phyloP scores from a whole-genome alignment of 2,888 invertebrate species.

The Cryptus armator region DNA sequence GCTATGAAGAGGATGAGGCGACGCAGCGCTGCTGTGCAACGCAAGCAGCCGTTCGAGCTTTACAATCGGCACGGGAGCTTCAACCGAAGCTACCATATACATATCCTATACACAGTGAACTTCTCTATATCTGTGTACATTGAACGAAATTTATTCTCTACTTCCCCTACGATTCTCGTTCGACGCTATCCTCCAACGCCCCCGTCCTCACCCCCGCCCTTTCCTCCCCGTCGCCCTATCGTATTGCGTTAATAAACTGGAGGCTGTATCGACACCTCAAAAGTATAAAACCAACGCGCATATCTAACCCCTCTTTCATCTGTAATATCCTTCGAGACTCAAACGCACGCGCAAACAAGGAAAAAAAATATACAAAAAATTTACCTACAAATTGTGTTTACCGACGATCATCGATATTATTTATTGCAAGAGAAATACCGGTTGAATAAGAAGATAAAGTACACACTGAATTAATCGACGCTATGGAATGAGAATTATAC shows the following conservation, averaged over 20 bases:
- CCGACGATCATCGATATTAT: constrained; percentile 10
- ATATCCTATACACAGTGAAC: neutral
- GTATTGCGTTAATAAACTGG: constrained; percentile 44
- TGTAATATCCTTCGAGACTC: neutral
- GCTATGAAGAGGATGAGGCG: constrained; percentile 21
- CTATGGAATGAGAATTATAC: neutral
- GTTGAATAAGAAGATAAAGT: neutral
- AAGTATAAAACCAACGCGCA: neutral
- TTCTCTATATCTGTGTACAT: neutral
- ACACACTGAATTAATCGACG: neutral
- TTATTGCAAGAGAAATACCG: constrained; percentile 16
- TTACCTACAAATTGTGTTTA: constrained; percentile 36
- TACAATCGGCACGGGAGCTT: constrained; percentile 40
- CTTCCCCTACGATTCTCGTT: constrained; percentile 33
- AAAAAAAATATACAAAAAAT: neutral
- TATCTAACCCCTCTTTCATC: neutral
- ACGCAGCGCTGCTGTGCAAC: constrained; percentile 43
- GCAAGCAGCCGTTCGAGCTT: constrained; percentile 18
- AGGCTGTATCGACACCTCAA: constrained; percentile 2
- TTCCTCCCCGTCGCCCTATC: constrained; percentile 1
- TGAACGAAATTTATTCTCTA: constrained; percentile 45
- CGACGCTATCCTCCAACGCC: constrained; percentile 5
- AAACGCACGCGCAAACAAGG: neutral
- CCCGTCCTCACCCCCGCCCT: neutral
- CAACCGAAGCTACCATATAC: neutral